Base-by-base conservation (phyloP, 2,797 vertebrate genomes). In the Florisuga fusca region DNA sequence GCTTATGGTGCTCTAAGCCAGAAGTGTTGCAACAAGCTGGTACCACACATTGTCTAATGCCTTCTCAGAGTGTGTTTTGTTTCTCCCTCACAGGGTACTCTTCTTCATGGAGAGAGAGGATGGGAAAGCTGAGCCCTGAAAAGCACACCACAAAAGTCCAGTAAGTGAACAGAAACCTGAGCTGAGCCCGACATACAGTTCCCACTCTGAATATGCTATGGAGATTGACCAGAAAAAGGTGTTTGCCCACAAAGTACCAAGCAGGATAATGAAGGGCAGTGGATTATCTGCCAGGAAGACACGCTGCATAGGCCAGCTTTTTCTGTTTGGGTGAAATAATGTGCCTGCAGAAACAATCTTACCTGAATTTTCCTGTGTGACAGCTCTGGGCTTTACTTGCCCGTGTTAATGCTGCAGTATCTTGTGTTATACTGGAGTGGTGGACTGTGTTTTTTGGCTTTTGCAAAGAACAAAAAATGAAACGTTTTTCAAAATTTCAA, bases 51-150 rank as follows among this genome's bases (percentile, higher is more conserved):
- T 31, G 26, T 54, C 14, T 31, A n/a, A 76, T 27, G 45, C 43
- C 54, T 59, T 66, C 84, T 77, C 68, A 84, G 72, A 88, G 27
- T 0, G 6, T 45, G 26, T 7, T 62, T 76, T 73, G 50, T 83
- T 33, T 50, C 41, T 83, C 26, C 53, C 43, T 87, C 9, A 5
- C 80, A 96, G 90, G 67, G 13, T 34, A 23, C 9, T 1, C 41
- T 72, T 86, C 61, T 64, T 50, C 2, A 0, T 48, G 76, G 73
- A 82, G 59, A 57, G 75, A 77, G 73, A 93, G 77, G 71, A 90
- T 80, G 89, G 58, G 90, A 94, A 90, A 92, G 77, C 69, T 92
- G 84, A 96, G 84, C 78, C 78, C 78, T 80, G 84, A 94, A 91
- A 94, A 94, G 57, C 54, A 87, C 69, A 67, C 84, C 80, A 7